Conservation (phyloP, 1,140 invertebrate species). For the Musca domestica region DNA sequence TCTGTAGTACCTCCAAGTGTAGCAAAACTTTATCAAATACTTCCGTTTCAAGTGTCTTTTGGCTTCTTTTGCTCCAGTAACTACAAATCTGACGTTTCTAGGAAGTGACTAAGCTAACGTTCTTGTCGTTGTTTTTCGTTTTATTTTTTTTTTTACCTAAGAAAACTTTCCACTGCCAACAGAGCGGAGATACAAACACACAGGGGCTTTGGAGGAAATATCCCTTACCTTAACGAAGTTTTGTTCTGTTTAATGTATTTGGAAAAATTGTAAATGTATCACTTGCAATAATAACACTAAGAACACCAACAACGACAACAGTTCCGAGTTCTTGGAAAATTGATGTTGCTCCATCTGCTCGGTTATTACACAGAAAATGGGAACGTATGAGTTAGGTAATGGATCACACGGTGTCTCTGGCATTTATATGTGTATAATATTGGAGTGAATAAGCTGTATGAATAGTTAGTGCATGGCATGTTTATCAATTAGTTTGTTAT, state of each 20-base stretch:
- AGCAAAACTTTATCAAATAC: slow-evolving; percentile 1
- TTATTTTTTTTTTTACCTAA: neutral
- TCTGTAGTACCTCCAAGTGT: neutral
- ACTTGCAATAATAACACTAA: neutral
- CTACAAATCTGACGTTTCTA: neutral
- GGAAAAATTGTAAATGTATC: neutral
- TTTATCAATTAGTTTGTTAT: slow-evolving; percentile 8
- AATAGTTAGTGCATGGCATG: neutral
- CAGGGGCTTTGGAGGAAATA: neutral
- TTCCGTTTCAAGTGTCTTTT: neutral
- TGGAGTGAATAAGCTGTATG: too few relatives aligned
- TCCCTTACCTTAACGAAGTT: neutral
- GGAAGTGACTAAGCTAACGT: neutral
- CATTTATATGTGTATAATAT: neutral
- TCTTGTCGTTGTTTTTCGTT: neutral
- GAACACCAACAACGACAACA: too few relatives aligned
- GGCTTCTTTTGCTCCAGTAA: neutral
- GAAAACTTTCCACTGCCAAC: too few relatives aligned
- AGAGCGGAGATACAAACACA: neutral
- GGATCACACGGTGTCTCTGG: neutral
- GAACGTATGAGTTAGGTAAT: too few relatives aligned
- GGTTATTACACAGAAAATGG: too few relatives aligned
- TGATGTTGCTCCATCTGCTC: too few relatives aligned
- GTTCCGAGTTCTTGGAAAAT: too few relatives aligned
- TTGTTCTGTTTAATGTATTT: neutral